phyloP scores from a whole-genome alignment of 2,113 vertebrate genomes.

The Odocoileus hemionus region DNA sequence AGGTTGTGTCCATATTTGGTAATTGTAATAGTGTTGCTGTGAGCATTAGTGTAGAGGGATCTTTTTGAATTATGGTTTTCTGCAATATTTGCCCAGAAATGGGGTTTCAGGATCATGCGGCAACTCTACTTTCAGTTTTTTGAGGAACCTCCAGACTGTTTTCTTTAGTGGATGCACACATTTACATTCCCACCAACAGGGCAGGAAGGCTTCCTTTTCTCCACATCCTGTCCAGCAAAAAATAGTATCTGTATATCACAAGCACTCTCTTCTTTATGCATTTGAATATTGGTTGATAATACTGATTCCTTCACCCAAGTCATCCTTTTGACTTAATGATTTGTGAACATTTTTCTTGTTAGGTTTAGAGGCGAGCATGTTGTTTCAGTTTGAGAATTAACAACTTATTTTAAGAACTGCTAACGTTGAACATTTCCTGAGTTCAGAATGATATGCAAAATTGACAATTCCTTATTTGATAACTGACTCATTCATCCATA shows the following conservation, averaged over 20 bases:
- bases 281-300: neutral
- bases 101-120: neutral
- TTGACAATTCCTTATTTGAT: neutral
- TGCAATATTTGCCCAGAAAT: neutral
- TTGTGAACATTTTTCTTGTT: neutral
- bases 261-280: neutral
- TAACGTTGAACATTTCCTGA: slow-evolving; percentile 27
- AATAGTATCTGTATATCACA: neutral
- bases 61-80: neutral
- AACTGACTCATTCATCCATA: neutral
- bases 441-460: neutral
- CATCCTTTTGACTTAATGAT: neutral
- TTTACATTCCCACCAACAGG: neutral
- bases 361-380: slow-evolving; percentile 21
- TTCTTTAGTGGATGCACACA: neutral
- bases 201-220: neutral
- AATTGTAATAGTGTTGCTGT: neutral
- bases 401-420: neutral
- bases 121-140: neutral
- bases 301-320: neutral
- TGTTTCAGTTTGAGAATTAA: neutral
- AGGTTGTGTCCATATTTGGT: neutral
- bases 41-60: neutral
- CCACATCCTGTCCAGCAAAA: neutral
- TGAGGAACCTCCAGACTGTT: neutral